Evolutionary conservation across 2,797 vertebrate genomes (phyloP).

Genomic region (Artibeus lituratus): DNA sequence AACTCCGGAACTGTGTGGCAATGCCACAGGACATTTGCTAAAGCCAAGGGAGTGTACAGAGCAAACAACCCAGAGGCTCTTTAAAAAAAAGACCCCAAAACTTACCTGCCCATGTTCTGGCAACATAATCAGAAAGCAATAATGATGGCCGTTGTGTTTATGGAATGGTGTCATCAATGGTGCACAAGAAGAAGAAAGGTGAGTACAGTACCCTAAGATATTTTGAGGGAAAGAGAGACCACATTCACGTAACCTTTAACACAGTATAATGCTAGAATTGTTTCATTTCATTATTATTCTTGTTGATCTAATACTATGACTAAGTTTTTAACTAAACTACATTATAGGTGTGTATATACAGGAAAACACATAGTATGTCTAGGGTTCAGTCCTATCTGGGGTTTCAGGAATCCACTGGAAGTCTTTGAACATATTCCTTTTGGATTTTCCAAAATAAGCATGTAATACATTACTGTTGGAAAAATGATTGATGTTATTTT

Average conservation of each 20-base stretch:
- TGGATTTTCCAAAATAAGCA: constrained; percentile 30
- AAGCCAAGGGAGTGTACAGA: not conserved
- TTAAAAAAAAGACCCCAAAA: not conserved
- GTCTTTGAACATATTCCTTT: not conserved
- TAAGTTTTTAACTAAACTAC: not conserved
- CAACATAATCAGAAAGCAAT: not conserved
- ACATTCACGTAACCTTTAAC: not conserved
- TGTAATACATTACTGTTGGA: not conserved
- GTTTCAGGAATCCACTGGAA: not conserved
- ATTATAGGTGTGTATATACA: not conserved
- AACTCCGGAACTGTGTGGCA: not conserved
- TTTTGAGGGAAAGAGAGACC: not conserved
- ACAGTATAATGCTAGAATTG: not conserved
- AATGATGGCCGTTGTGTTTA: not conserved
- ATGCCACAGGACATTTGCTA: too few relatives aligned
- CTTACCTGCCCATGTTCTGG: not conserved
- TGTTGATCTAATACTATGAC: not conserved
- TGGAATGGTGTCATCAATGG: not conserved
- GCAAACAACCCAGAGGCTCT: not conserved
- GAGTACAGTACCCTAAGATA: not conserved
- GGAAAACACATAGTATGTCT: not conserved
- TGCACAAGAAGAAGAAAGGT: not conserved
- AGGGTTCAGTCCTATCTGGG: not conserved
- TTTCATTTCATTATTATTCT: not conserved
- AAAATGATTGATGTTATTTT: constrained; percentile 39